These are phyloP conservation scores for Canis aureus DNA, from an alignment of 2,113 vertebrate species.

Conservation along the genomic window DNA sequence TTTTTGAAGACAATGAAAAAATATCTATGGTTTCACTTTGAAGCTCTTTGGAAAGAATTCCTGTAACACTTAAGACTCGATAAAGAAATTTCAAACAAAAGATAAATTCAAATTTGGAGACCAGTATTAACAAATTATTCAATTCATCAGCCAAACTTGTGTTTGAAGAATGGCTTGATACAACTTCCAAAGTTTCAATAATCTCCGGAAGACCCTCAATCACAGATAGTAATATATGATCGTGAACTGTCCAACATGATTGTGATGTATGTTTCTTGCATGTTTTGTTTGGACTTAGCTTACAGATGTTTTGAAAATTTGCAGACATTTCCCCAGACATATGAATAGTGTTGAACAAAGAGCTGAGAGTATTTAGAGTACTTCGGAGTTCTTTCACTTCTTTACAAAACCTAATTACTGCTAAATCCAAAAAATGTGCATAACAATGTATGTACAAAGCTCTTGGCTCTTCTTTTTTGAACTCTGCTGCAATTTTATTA, in stretches of 20 bases:
- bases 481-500: slow-evolving; percentile 75
- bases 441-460: slow-evolving; percentile 78
- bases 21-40: slow-evolving; percentile 77
- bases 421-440: slow-evolving; percentile 78
- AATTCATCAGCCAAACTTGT: slow-evolving; percentile 64
- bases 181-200: slow-evolving; percentile 56
- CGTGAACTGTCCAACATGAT: slow-evolving; percentile 74
- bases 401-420: slow-evolving; percentile 79
- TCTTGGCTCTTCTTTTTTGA: slow-evolving; percentile 82
- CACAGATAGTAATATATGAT: slow-evolving; percentile 69
- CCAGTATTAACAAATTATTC: slow-evolving; percentile 59
- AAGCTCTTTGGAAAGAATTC: slow-evolving; percentile 82
- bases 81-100: slow-evolving; percentile 83
- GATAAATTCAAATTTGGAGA: slow-evolving; percentile 82
- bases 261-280: slow-evolving; percentile 74
- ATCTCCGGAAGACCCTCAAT: slow-evolving; percentile 76
- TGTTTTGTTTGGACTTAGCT: slow-evolving; percentile 75
- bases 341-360: slow-evolving; percentile 66
- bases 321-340: slow-evolving; percentile 61
- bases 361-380: slow-evolving; percentile 66
- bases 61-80: slow-evolving; percentile 77
- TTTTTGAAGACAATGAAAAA: slow-evolving; percentile 82
- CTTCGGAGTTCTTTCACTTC: slow-evolving; percentile 80
- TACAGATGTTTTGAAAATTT: slow-evolving; percentile 72
- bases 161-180: slow-evolving; percentile 55